Evolutionary conservation across 2,113 vertebrate genomes (phyloP).

Genomic region (Cygnus atratus): DNA sequence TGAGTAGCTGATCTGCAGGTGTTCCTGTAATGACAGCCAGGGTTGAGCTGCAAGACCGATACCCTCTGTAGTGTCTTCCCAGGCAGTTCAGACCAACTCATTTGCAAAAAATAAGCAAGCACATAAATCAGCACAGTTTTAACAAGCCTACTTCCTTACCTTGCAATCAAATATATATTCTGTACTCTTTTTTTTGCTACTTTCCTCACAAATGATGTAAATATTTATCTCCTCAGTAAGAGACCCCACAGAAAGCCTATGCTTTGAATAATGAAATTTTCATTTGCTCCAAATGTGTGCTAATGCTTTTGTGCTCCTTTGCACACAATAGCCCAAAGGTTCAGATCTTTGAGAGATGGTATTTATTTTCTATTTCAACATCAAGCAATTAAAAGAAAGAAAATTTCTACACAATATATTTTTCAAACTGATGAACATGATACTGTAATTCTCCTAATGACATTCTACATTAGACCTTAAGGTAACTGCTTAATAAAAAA

Average conservation of each 20-base stretch:
- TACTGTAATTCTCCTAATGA: not conserved
- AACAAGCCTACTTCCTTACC: not conserved
- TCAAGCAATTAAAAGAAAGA: not conserved
- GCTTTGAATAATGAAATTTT: not conserved
- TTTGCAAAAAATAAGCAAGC: not conserved
- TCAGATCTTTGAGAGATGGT: accelerated
- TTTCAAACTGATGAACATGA: not conserved
- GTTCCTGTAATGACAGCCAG: not conserved
- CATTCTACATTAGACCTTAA: not conserved
- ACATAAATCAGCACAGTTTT: not conserved
- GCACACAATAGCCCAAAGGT: not conserved
- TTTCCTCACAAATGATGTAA: not conserved
- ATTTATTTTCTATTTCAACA: not conserved
- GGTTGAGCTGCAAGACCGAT: not conserved
- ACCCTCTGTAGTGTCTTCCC: accelerated
- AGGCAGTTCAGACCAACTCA: not conserved
- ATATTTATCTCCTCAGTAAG: not conserved
- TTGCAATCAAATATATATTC: not conserved
- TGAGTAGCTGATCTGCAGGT: not conserved
- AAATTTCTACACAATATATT: accelerated
- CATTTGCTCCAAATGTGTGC: accelerated
- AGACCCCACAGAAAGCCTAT: not conserved
- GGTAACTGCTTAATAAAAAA: not conserved
- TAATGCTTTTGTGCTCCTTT: not conserved
- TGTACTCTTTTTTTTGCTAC: not conserved